phyloP scores from a whole-genome alignment of 2,888 invertebrate species.

The Cabera pusaria region DNA sequence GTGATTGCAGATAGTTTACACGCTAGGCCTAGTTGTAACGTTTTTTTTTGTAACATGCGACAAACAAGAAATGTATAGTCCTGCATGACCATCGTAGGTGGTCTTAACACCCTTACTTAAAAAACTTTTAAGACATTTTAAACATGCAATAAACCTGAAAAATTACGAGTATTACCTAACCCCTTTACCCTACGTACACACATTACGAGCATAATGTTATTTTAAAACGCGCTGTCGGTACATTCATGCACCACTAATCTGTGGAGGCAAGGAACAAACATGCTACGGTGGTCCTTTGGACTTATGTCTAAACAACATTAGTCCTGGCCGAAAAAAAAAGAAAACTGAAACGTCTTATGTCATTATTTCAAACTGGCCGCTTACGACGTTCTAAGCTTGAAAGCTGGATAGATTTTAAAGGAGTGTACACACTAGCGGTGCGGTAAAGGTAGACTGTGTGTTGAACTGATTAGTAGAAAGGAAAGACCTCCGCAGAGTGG shows the following conservation, averaged over 20 bases:
- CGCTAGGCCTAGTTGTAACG: too few species aligned
- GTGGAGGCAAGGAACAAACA: slow-evolving; percentile 65
- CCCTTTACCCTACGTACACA: slow-evolving; percentile 39
- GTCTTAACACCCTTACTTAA: slow-evolving; percentile 12
- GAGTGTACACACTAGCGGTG: slow-evolving; percentile 61
- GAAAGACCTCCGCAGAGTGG: slow-evolving; percentile 71
- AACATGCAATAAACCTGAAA: slow-evolving; percentile 17
- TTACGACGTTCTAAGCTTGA: slow-evolving; percentile 42
- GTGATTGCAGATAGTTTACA: too few species aligned
- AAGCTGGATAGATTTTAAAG: slow-evolving; percentile 51
- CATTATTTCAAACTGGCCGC: slow-evolving; percentile 1
- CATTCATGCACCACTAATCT: slow-evolving; percentile 50
- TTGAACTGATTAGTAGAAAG: slow-evolving; percentile 64
- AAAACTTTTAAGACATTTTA: slow-evolving; percentile 6
- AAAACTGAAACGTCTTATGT: slow-evolving; percentile 44
- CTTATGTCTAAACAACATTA: slow-evolving; percentile 68
- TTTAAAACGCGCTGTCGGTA: slow-evolving; percentile 42
- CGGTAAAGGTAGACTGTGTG: slow-evolving; percentile 65
- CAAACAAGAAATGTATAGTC: too few species aligned
- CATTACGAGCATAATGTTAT: slow-evolving; percentile 59
- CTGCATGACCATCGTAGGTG: slow-evolving; percentile 24
- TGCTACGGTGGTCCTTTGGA: slow-evolving; percentile 68
- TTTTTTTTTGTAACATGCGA: too few species aligned
- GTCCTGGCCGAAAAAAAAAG: slow-evolving; percentile 39
- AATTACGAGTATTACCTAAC: slow-evolving; percentile 30